phyloP scores from a whole-genome alignment of 2,113 vertebrate species.

The Harpagus bidentatus region DNA sequence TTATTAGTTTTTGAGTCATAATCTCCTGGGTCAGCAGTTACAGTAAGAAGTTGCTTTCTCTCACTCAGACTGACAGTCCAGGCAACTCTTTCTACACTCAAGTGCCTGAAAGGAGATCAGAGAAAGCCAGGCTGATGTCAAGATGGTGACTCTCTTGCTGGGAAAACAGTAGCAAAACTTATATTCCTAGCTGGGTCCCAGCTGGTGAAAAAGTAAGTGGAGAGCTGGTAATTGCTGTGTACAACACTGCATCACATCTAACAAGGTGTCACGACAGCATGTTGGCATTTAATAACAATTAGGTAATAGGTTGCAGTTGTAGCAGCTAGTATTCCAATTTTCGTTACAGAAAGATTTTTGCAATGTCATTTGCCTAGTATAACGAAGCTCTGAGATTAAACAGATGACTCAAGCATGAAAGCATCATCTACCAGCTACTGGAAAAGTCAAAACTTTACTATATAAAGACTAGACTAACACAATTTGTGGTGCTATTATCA shows the following conservation, averaged over 20 bases:
- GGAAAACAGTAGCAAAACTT: not conserved
- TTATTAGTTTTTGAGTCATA: not conserved
- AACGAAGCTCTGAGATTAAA: not conserved
- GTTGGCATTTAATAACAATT: not conserved
- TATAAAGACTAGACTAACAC: not conserved
- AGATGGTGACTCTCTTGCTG: not conserved
- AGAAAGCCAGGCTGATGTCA: not conserved
- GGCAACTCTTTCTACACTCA: not conserved
- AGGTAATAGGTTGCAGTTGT: not conserved
- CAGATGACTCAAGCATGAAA: not conserved
- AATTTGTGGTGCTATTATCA: not conserved
- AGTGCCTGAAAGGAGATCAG: not conserved
- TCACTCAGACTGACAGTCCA: not conserved
- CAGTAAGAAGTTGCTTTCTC: not conserved
- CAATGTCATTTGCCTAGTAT: not conserved
- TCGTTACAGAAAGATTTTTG: not conserved
- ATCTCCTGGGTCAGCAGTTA: not conserved
- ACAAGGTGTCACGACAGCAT: not conserved
- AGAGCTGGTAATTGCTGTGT: not conserved
- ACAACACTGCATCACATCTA: not conserved
- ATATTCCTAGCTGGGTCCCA: not conserved
- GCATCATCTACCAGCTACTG: not conserved
- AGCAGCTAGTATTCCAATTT: not conserved
- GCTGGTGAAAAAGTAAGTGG: not conserved
- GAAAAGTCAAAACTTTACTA: not conserved